phyloP scores from a whole-genome alignment of 2,113 vertebrate species.

The Lophius piscatorius region DNA sequence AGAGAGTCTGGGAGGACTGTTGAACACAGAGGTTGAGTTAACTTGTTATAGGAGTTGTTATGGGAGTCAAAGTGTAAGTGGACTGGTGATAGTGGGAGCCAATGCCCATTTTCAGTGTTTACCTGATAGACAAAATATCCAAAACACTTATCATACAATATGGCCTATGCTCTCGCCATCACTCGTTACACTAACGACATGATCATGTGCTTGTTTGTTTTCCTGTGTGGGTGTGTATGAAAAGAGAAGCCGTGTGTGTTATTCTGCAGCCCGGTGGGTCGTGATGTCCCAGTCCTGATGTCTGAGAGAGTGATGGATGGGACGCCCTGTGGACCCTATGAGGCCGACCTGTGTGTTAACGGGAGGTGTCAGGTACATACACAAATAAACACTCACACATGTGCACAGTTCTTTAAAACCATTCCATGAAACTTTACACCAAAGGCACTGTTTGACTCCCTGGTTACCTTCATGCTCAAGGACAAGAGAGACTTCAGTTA shows the following conservation, averaged over 20 bases:
- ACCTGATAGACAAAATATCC: too few relatives aligned
- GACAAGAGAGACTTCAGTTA: too few relatives aligned
- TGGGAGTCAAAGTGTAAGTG: too few relatives aligned
- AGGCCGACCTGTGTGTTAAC: constrained; percentile 92
- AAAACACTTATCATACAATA: too few relatives aligned
- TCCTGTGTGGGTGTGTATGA: constrained; percentile 52
- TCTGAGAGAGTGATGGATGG: constrained; percentile 93
- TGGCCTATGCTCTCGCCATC: too few relatives aligned
- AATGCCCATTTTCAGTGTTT: too few relatives aligned
- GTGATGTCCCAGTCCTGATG: constrained; percentile 86
- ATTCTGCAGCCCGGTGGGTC: constrained; percentile 89
- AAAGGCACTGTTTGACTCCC: too few relatives aligned
- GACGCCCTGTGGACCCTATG: constrained; percentile 94
- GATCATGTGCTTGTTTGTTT: constrained; percentile 11
- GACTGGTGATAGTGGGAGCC: too few relatives aligned
- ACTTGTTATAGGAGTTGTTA: too few relatives aligned
- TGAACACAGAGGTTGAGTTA: too few relatives aligned
- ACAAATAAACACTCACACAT: not conserved
- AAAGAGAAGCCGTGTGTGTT: constrained; percentile 93
- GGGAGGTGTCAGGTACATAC: constrained; percentile 93
- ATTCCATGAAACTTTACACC: not conserved
- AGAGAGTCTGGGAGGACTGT: too few relatives aligned
- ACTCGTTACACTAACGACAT: not conserved
- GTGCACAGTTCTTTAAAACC: not conserved
- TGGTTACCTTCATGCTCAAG: too few relatives aligned